These are phyloP conservation scores for Drosophila oshimai DNA, from an alignment of 1,140 invertebrate genomes.

Conservation along the genomic window DNA sequence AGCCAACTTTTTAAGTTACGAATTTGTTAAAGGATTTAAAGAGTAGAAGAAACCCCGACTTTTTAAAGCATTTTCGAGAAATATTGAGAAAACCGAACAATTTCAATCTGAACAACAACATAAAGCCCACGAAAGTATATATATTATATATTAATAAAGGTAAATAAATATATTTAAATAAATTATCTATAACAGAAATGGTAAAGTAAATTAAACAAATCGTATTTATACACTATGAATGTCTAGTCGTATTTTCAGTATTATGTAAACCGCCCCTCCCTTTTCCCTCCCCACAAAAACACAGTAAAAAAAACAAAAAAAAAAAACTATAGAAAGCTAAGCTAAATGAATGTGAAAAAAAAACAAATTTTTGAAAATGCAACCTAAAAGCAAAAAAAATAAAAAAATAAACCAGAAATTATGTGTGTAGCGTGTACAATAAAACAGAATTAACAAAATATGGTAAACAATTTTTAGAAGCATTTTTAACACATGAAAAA, in stretches of 20 bases:
- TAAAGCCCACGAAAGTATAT: slow-evolving; percentile 74
- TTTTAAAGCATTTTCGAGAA: slow-evolving; percentile 77
- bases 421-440: slow-evolving; percentile 72
- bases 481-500: slow-evolving; percentile 70
- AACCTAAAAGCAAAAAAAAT: slow-evolving; percentile 47
- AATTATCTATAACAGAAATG: slow-evolving; percentile 42
- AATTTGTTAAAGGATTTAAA: slow-evolving; percentile 44
- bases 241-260: slow-evolving; percentile 83
- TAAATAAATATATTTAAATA: slow-evolving; percentile 68
- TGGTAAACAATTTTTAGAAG: slow-evolving; percentile 78
- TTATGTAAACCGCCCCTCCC: slow-evolving; percentile 58
- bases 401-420: slow-evolving; percentile 36
- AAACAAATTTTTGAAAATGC: slow-evolving; percentile 59
- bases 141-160: slow-evolving; percentile 54
- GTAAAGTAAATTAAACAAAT: slow-evolving; percentile 53
- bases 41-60: slow-evolving; percentile 34
- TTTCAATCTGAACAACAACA: slow-evolving; percentile 70
- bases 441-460: slow-evolving; percentile 52
- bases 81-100: slow-evolving; percentile 66
- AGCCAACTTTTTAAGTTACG: slow-evolving; percentile 38
- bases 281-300: slow-evolving; percentile 11
- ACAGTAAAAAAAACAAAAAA: slow-evolving; percentile 20
- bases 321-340: slow-evolving; percentile 37
- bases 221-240: slow-evolving; percentile 81
- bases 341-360: slow-evolving; percentile 41